phyloP scores from a whole-genome alignment of 53 echinoderm and acorn worm genomes.

The Zoroaster sp. region DNA sequence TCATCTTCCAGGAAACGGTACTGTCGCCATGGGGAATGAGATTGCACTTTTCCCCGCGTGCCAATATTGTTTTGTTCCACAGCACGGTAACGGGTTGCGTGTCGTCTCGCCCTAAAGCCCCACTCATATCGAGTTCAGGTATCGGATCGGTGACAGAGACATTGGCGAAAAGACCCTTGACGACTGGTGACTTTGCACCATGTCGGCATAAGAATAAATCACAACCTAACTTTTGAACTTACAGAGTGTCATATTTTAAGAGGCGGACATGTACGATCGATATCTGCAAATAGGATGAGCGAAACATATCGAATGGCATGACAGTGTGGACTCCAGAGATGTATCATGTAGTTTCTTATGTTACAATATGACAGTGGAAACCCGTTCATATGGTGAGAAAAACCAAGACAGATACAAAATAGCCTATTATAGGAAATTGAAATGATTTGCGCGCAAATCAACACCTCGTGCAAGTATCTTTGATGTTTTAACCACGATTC shows the following conservation, averaged over 20 bases:
- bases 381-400: background rate
- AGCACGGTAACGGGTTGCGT: background rate
- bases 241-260: background rate
- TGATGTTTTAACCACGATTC: too few species aligned
- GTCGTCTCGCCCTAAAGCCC: background rate
- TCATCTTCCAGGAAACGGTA: background rate
- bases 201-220: background rate
- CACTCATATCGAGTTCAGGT: background rate
- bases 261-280: background rate
- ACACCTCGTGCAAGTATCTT: too few species aligned
- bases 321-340: background rate
- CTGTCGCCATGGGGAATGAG: conserved; percentile 1
- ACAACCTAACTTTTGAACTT: background rate
- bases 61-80: background rate
- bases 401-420: too few species aligned
- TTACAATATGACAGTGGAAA: background rate
- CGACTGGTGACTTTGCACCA: background rate
- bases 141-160: background rate
- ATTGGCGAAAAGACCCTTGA: background rate
- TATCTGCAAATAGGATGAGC: background rate
- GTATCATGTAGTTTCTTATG: background rate
- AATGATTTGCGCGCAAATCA: too few species aligned
- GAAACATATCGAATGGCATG: background rate
- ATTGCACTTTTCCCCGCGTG: background rate
- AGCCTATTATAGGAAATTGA: too few species aligned